Conservation (phyloP, 1,140 invertebrate species). For the Brachystomella parvula region DNA sequence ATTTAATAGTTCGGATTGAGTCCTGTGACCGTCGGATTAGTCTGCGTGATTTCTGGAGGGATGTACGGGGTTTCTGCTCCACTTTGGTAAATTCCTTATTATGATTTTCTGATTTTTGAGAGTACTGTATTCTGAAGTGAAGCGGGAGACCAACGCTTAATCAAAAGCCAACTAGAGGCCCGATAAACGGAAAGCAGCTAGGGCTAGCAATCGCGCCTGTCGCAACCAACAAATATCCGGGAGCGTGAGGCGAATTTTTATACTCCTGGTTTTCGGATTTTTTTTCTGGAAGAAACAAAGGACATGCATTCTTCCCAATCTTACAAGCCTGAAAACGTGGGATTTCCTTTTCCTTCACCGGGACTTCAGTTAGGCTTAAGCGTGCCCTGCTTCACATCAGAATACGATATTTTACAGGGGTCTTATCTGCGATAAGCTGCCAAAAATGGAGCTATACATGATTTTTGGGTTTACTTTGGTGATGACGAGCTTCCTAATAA, state of each 20-base stretch:
- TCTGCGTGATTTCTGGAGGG: slow-evolving; percentile 81
- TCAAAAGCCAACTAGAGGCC: no score
- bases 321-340: background rate
- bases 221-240: no score
- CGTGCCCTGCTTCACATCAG: slow-evolving; percentile 47
- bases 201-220: no score
- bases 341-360: no score
- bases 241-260: background rate
- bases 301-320: background rate
- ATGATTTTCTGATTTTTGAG: slow-evolving; percentile 52
- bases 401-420: slow-evolving; percentile 71
- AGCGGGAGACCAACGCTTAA: no score
- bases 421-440: slow-evolving; percentile 60
- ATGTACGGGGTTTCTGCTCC: slow-evolving; percentile 73
- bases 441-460: slow-evolving; percentile 58
- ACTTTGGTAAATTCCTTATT: slow-evolving; percentile 58
- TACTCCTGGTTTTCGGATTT: background rate
- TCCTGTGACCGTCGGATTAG: slow-evolving; percentile 66
- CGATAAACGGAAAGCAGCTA: no score
- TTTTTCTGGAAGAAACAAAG: background rate
- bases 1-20: slow-evolving; percentile 49
- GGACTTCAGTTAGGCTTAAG: no score
- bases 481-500: slow-evolving; percentile 55
- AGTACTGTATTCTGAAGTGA: background rate
- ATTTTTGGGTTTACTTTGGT: slow-evolving; percentile 59